Evolutionary conservation across 2,797 vertebrate species (phyloP), one percentile per base, ranked within the genome.

Genomic region (Chloroceryle inda): DNA sequence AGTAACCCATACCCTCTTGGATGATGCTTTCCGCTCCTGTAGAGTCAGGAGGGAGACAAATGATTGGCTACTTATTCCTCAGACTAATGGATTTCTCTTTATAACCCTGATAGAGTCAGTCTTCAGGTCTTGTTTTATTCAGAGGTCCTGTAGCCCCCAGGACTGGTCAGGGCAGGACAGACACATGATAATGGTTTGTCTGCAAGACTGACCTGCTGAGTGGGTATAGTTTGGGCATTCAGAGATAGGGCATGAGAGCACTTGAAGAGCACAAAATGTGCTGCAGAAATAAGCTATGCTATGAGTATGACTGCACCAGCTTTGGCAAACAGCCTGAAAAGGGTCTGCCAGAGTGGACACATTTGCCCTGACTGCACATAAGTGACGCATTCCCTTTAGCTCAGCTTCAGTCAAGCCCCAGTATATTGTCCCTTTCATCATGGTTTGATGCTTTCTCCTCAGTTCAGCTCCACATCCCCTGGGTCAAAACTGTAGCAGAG

Each of bases 281-380:
- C 67, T 75, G 45, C 18, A 33, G 38, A 45, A 73, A 35, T 23
- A 62, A 79, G 21, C 17, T 13, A 7, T 2, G 0, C 18, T 20
- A 2, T 2, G 23, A 5, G 4, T 53, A 6, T 29, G 8, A 42
- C 45, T 79, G 33, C 16, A 11, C 6, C 38, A 79, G 33, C 45
- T 52, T 38, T 62, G 35, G 23, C 29, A 76, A 76, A 50, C 18
- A 79, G 63, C 4, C 33, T 20, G 7, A 53, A 24, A 44, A 14
- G n/a, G 38, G 23, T 85, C 52, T 88, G 66, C 23, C 44, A 26
- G 17, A 13, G 24, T 3, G 24, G 42, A 19, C 40, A 33, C 0
- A 0, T 17, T 14, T 75, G 24, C 8, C 49, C 44, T 90, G 61
- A 21, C n/a, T 27, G 8, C n/a, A 23, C 2, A 0, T 3, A 33